These are phyloP conservation scores for Phycodurus eques DNA, from an alignment of 2,113 vertebrate genomes.

Conservation along the genomic window DNA sequence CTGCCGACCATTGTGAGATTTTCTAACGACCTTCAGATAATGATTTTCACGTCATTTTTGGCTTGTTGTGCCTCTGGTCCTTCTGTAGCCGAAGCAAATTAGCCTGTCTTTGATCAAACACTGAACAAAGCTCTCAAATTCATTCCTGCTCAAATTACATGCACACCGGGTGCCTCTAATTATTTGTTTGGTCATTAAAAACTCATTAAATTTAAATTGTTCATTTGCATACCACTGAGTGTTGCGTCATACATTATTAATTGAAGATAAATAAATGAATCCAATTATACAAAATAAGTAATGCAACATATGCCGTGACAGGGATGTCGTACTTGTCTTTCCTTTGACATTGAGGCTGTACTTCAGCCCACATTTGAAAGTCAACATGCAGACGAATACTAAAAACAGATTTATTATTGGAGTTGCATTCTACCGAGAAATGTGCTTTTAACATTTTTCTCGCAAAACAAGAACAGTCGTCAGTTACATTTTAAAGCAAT, in stretches of 20 bases:
- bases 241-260: conserved; percentile 81
- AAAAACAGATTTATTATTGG: neutral
- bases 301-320: conserved; percentile 72
- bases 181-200: conserved; percentile 83
- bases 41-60: conserved; percentile 52
- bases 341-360: conserved; percentile 67
- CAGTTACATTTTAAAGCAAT: neutral
- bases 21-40: conserved; percentile 66
- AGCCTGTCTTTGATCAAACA: conserved; percentile 65
- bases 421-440: neutral
- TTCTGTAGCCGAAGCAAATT: conserved; percentile 63
- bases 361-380: neutral
- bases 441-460: neutral
- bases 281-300: conserved; percentile 77
- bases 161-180: conserved; percentile 73
- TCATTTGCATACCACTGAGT: conserved; percentile 80
- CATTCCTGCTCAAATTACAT: conserved; percentile 75
- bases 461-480: neutral
- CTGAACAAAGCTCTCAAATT: conserved; percentile 68
- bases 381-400: neutral
- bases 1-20: conserved; percentile 46
- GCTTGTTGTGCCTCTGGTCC: conserved; percentile 25
- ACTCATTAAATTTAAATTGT: conserved; percentile 82
- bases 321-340: conserved; percentile 65
- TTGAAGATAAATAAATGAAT: conserved; percentile 81